These are phyloP conservation scores for Grus americana DNA, from an alignment of 2,113 vertebrate genomes.

Conservation along the genomic window DNA sequence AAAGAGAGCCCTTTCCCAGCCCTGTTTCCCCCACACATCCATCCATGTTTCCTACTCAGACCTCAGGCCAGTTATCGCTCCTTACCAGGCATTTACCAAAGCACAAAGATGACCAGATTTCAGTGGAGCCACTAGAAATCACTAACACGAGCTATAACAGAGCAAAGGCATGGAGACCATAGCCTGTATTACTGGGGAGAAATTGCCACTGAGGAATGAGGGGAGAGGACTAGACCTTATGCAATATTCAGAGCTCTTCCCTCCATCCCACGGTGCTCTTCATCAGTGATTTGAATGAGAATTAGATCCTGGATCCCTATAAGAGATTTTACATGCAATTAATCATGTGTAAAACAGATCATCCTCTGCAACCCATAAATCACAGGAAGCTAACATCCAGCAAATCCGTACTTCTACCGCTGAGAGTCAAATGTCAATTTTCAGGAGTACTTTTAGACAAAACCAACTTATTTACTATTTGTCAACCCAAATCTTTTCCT, in stretches of 20 bases:
- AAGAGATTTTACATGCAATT: not conserved
- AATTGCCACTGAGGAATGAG: not conserved
- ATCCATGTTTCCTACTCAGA: accelerated
- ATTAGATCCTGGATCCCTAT: not conserved
- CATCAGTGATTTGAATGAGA: not conserved
- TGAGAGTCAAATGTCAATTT: not conserved
- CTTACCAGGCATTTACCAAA: not conserved
- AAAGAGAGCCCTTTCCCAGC: not conserved
- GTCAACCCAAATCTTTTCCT: not conserved
- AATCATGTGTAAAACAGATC: not conserved
- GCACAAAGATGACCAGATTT: not conserved
- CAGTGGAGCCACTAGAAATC: not conserved
- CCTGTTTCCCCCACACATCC: accelerated
- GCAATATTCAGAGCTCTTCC: not conserved
- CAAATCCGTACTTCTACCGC: not conserved
- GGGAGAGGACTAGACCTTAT: not conserved
- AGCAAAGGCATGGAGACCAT: not conserved
- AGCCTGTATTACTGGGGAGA: not conserved
- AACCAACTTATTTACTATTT: not conserved
- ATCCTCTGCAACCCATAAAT: not conserved
- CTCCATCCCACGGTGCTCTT: not conserved
- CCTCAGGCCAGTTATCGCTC: not conserved
- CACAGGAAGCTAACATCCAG: not conserved
- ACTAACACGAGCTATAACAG: not conserved
- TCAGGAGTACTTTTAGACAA: not conserved